These are phyloP conservation scores for Tonatia bakeri DNA, from an alignment of 2,113 vertebrate genomes.

Conservation along the genomic window DNA sequence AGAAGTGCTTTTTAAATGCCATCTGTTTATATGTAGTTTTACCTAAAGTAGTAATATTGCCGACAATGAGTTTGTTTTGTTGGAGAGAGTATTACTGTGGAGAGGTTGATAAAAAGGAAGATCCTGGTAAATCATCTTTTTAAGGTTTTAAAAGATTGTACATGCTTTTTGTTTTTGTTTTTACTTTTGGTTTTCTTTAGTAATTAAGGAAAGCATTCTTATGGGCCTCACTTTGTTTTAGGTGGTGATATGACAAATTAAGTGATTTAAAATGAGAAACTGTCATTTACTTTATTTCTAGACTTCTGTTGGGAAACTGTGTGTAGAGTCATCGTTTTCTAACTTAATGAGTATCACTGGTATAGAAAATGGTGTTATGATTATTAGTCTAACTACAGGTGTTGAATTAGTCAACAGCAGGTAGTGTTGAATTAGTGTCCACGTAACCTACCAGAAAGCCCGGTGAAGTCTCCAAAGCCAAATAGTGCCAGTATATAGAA, in stretches of 20 bases:
- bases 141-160: constrained; percentile 4
- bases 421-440: not conserved
- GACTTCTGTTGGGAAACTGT: not conserved
- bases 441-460: not conserved
- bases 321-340: not conserved
- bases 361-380: not conserved
- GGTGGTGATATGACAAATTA: not conserved
- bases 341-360: not conserved
- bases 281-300: not conserved
- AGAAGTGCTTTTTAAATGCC: not conserved
- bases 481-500: not conserved
- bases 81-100: not conserved
- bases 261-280: not conserved
- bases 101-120: not conserved
- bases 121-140: not conserved
- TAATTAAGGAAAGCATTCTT: not conserved
- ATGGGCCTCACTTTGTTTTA: not conserved
- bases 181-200: not conserved
- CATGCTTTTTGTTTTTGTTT: not conserved
- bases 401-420: not conserved
- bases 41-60: not conserved
- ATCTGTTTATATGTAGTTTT: constrained; percentile 4
- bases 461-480: not conserved
- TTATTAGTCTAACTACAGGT: not conserved
- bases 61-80: not conserved